These are phyloP conservation scores for Tetramorium bicarinatum DNA, from an alignment of 2,888 invertebrate species.

Conservation along the genomic window DNA sequence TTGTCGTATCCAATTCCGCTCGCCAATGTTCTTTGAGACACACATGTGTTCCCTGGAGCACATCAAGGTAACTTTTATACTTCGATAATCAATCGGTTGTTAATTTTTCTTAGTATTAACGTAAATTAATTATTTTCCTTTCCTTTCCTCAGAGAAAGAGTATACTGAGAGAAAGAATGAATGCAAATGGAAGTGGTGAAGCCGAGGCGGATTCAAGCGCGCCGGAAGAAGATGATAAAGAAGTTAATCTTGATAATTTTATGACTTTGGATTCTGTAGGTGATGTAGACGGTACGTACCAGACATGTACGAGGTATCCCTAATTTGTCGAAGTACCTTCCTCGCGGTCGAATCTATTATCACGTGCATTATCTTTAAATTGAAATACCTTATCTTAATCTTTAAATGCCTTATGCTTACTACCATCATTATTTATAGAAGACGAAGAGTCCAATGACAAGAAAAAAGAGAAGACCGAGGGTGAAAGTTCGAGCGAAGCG, in stretches of 20 bases:
- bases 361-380: background rate
- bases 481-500: constrained; percentile 79
- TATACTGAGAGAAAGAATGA: constrained; percentile 85
- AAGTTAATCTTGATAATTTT: constrained; percentile 93
- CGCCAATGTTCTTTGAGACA: constrained; percentile 94
- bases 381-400: constrained; percentile 2
- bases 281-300: constrained; percentile 91
- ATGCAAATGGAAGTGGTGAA: constrained; percentile 87
- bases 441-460: constrained; percentile 89
- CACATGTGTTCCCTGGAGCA: constrained; percentile 94
- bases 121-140: background rate
- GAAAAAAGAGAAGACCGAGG: constrained; percentile 86
- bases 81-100: background rate
- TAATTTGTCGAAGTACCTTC: background rate
- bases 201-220: constrained; percentile 88
- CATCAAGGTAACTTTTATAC: constrained; percentile 89
- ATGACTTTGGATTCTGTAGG: constrained; percentile 96
- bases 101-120: constrained; percentile 15
- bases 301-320: constrained; percentile 24
- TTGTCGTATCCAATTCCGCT: constrained; percentile 92
- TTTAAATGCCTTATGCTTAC: constrained; percentile 11
- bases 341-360: background rate
- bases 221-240: constrained; percentile 90
- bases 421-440: constrained; percentile 74
- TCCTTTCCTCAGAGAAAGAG: constrained; percentile 88